phyloP scores from a whole-genome alignment of 1,140 invertebrate genomes.

The Thaumetopoea pityocampa region DNA sequence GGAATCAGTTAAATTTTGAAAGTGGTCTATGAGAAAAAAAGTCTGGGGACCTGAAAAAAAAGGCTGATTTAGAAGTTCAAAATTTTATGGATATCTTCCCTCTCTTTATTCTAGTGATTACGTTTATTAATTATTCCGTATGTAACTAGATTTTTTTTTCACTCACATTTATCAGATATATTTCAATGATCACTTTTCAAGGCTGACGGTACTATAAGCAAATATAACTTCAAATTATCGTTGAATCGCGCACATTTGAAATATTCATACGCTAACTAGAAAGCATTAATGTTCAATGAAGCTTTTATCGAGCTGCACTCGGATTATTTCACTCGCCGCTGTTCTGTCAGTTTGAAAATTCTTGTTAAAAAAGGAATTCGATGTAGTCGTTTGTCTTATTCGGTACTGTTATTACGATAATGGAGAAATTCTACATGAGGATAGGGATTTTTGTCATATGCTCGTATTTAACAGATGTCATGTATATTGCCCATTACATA shows the following conservation, averaged over 20 bases:
- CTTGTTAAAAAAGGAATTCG: slow-evolving; percentile 2
- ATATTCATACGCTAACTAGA: slow-evolving; percentile 66
- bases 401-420: background rate
- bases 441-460: too few relatives aligned
- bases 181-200: too few relatives aligned
- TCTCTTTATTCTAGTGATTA: too few relatives aligned
- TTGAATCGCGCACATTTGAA: slow-evolving; percentile 59
- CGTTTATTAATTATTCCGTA: too few relatives aligned
- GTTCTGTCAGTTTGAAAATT: slow-evolving; percentile 20
- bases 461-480: too few relatives aligned
- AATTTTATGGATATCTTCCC: too few relatives aligned
- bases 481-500: too few relatives aligned
- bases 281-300: slow-evolving; percentile 59
- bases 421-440: slow-evolving; percentile 23
- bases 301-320: slow-evolving; percentile 40
- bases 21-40: too few relatives aligned
- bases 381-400: slow-evolving; percentile 1
- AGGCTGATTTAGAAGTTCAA: background rate
- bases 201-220: slow-evolving; percentile 31
- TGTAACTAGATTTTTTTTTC: too few relatives aligned
- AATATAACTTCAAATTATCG: slow-evolving; percentile 57
- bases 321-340: slow-evolving; percentile 20
- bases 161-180: too few relatives aligned
- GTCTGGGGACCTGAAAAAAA: too few relatives aligned
- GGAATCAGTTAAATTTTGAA: too few relatives aligned